Conservation (phyloP, 2,888 invertebrate genomes). For the Drosophila diplacantha region DNA sequence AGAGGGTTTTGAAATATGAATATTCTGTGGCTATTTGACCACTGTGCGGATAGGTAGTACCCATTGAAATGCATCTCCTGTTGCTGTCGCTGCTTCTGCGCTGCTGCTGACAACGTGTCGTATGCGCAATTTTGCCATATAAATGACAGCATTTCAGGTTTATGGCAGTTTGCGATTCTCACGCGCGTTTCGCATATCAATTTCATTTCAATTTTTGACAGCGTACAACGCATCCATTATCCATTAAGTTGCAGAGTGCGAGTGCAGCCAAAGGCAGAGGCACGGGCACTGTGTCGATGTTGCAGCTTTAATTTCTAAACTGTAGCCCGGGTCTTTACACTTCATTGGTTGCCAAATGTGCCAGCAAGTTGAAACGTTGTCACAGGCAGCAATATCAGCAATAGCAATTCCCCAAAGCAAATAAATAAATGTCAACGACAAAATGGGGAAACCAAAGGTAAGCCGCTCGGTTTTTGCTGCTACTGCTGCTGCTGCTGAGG, state of each 20-base stretch:
- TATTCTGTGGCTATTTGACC: slow-evolving; percentile 4
- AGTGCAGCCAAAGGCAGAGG: slow-evolving; percentile 2
- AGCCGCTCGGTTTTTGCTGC: slow-evolving; percentile 24
- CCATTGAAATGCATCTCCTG: slow-evolving; percentile 20
- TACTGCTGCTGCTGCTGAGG: slow-evolving; percentile 37
- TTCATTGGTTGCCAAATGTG: slow-evolving; percentile 61
- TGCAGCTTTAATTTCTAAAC: slow-evolving; percentile 42
- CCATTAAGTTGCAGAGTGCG: slow-evolving; percentile 34
- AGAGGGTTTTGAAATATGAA: background rate
- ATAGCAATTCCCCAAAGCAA: slow-evolving; percentile 60
- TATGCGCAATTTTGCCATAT: slow-evolving; percentile 66
- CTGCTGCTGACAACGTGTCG: slow-evolving; percentile 53
- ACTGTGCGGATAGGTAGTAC: slow-evolving; percentile 14
- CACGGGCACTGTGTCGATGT: slow-evolving; percentile 26
- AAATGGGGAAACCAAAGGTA: slow-evolving; percentile 47
- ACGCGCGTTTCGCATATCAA: slow-evolving; percentile 62
- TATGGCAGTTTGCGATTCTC: slow-evolving; percentile 56
- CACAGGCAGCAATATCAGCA: slow-evolving; percentile 34
- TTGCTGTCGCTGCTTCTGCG: slow-evolving; percentile 15
- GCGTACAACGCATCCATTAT: slow-evolving; percentile 44
- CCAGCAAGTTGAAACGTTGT: slow-evolving; percentile 61
- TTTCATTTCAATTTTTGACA: slow-evolving; percentile 70
- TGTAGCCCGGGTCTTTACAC: slow-evolving; percentile 45
- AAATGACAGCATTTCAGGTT: slow-evolving; percentile 63
- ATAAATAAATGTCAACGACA: slow-evolving; percentile 68